Base-by-base conservation (phyloP, 2,797 vertebrate genomes). In the Gadopsis marmoratus region DNA sequence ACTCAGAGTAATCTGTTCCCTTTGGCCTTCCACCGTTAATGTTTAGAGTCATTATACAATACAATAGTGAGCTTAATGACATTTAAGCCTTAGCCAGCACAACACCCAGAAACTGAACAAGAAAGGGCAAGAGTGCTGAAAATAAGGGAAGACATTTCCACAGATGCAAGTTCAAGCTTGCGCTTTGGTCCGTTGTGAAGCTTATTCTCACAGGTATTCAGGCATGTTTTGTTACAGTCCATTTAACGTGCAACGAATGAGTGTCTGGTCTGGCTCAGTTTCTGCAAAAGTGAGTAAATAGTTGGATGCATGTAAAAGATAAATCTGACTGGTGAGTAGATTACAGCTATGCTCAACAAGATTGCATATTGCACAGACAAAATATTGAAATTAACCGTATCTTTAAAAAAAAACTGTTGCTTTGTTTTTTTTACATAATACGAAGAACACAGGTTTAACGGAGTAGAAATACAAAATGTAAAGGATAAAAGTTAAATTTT, bases 101-200 rank as follows among this genome's bases (percentile, higher is more conserved):
- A 90, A 86, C 85, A 86, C 89, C 87, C 82, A 80, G 75, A 91
- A 90, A 90, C 83, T 65, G 76, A 54, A 89, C 85, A 86, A 88
- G 86, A 91, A 84, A 82, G 63, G 72, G 73, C 79, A 72, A 67
- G 85, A 79, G 64, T n/a, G 62, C 31, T 50, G 76, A 71, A 85
- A 85, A 84, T 71, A 71, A 76, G 69, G 60, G 54, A 66, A 80
- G 74, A 83, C 47, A 5, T 82, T 86, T 87, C 67, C 77, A 78
- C 55, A 45, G 51, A 66, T 68, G 65, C 91, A 90, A 85, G 91
- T 91, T 88, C 9, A 21, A 87, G 79, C 91, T 76, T 92, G 91
- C 62, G 58, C 72, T 82, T 48, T 48, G 75, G 72, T 75, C 62
- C 19, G 55, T 56, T 70, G 67, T 81, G 68, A 82, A 31, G 81